Conservation (phyloP, 23 tunicate genomes). For the Clavelina lepadiformis region DNA sequence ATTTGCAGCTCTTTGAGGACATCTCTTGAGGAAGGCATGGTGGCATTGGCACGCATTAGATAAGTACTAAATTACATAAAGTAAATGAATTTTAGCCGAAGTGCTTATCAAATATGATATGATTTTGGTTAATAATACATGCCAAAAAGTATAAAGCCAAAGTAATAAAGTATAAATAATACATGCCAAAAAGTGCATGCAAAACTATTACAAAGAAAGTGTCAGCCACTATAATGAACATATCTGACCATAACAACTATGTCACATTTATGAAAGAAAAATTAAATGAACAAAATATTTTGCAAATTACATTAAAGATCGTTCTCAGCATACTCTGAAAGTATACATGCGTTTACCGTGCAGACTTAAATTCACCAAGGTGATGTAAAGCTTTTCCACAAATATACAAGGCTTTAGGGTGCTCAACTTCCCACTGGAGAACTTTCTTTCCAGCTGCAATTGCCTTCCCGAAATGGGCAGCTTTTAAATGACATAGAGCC, state of each 20-base stretch:
- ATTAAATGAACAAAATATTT: neutral
- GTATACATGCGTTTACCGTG: conserved; percentile 22
- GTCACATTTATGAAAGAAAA: too few species aligned
- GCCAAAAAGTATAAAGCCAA: too few species aligned
- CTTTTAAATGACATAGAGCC: conserved; percentile 56
- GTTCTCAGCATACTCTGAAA: neutral
- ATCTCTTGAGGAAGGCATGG: conserved; percentile 55
- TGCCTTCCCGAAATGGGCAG: conserved; percentile 73
- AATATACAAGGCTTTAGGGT: conserved; percentile 79
- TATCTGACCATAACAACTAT: too few species aligned
- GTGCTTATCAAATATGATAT: neutral
- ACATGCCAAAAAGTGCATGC: too few species aligned
- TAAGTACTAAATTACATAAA: neutral
- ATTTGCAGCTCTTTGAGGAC: conserved; percentile 31
- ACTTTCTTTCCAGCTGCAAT: conserved; percentile 49
- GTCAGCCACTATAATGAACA: too few species aligned
- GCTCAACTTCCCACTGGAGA: conserved; percentile 34
- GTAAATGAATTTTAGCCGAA: neutral
- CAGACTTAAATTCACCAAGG: conserved; percentile 31
- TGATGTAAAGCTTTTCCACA: conserved; percentile 69
- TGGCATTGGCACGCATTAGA: conserved; percentile 37
- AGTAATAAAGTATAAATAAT: too few species aligned
- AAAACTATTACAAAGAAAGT: too few species aligned
- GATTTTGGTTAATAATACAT: too few species aligned
- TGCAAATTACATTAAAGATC: neutral